phyloP scores from a whole-genome alignment of 2,888 invertebrate species.

The Clunio marinus region DNA sequence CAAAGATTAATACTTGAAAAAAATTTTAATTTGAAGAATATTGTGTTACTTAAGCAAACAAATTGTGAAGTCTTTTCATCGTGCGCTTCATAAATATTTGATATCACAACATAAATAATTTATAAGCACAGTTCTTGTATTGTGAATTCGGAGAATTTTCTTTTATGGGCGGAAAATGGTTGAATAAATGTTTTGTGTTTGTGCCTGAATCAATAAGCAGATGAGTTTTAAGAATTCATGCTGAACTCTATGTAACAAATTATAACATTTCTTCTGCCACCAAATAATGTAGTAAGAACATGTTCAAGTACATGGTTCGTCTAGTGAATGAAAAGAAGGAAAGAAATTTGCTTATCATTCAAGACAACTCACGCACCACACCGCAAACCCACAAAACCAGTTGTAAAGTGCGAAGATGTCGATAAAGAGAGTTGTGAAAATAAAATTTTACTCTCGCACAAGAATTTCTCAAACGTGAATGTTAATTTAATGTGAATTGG shows the following conservation, averaged over 20 bases:
- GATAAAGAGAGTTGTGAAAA: neutral
- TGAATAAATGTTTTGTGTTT: neutral
- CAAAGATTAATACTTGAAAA: neutral
- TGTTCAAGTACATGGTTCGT: neutral
- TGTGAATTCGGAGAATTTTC: neutral
- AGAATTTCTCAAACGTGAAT: neutral
- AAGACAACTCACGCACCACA: neutral
- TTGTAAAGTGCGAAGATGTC: neutral
- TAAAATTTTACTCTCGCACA: neutral
- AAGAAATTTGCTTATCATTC: neutral
- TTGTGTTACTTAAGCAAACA: neutral
- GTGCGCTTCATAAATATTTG: conserved; percentile 31
- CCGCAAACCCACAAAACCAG: too few relatives aligned
- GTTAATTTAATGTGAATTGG: neutral
- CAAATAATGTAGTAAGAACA: neutral
- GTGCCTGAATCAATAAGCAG: neutral
- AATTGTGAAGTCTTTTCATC: neutral
- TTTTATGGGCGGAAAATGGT: neutral
- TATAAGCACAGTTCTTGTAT: neutral
- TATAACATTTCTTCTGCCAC: neutral
- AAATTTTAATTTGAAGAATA: neutral
- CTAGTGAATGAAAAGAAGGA: neutral
- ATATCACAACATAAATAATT: conserved; percentile 15
- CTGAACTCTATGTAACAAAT: neutral
- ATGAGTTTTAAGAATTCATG: neutral